Base-by-base conservation (phyloP, 1,140 invertebrate species). In the Diachasmimorpha longicaudata region DNA sequence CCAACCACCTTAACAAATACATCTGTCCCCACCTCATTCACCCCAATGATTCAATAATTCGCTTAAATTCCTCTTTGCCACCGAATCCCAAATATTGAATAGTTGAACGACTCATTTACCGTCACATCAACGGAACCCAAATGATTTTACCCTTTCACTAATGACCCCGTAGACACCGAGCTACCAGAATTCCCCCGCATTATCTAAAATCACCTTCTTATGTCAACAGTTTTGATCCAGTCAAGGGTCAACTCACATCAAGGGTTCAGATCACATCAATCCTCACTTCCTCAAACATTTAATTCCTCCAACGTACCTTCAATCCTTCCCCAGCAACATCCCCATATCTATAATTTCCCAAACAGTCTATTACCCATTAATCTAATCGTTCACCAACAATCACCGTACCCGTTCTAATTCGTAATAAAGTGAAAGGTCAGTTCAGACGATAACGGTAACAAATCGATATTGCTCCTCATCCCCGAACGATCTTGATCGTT, bases 241-340 rank as follows among this genome's bases (percentile, higher is more conserved):
- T n/a, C 9, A 2, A 6, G 48, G 48, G 84, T 85, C 85, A 86
- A 85, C 85, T 82, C 84, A 84, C 84, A 85, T 85, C 84, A 83
- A n/a, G n/a, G n/a, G n/a, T 85, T 82, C 84, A 84, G 85, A 85
- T 85, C 84, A 83, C 83, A 82, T 86, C 84, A 82, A 80, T 84
- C 81, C 73, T 72, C 78, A 74, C 73, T 70, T 79, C 75, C 67
- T 79, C 23, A 63, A 19, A 23, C 42, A 68, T 68, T 67, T 67
- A 21, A 36, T 14, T 11, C 39, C 25, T 52, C 14, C 19, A 63
- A 63, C 21, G 23, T n/a, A n/a, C n/a, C 25, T 63, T 63, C 4
- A 23, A 63, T 13, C 23, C 58, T 63, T 13, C 25, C 9, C 58
- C 58, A 11, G 21, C 23, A 8, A 63, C 58, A 63, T 63, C 21